Conservation (phyloP, 2,113 vertebrate species). For the Octodon degus region DNA sequence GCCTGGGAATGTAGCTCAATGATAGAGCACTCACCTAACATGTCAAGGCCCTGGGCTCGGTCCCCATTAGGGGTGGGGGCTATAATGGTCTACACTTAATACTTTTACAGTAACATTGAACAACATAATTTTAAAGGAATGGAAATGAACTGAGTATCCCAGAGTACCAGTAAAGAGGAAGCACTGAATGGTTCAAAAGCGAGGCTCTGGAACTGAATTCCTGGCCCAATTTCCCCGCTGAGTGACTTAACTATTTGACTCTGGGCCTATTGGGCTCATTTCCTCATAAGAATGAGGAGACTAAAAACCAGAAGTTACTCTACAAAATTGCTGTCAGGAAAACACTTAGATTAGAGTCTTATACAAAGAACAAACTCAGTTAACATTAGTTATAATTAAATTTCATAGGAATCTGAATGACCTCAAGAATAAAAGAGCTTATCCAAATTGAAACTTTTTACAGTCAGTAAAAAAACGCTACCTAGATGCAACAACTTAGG, state of each 20-base stretch:
- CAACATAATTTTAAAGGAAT: not conserved
- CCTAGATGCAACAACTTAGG: not conserved
- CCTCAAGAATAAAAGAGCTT: not conserved
- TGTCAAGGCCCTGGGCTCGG: not conserved
- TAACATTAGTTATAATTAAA: not conserved
- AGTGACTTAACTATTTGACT: not conserved
- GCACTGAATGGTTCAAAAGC: rapidly evolving
- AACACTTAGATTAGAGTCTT: not conserved
- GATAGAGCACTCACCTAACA: not conserved
- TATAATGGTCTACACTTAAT: not conserved
- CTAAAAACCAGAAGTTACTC: not conserved
- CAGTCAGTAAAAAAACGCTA: not conserved
- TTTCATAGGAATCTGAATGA: not conserved
- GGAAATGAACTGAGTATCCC: not conserved
- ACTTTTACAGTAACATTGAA: not conserved
- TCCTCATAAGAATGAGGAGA: not conserved
- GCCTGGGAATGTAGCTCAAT: not conserved
- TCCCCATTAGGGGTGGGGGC: not conserved
- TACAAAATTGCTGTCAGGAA: not conserved
- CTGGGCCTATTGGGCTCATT: not conserved
- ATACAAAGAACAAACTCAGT: not conserved
- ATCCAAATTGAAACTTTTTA: not conserved
- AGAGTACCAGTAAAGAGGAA: not conserved
- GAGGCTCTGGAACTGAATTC: not conserved
- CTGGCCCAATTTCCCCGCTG: too few relatives aligned